These are phyloP conservation scores for Ginglymostoma cirratum DNA, from an alignment of 2,113 vertebrate genomes.

Conservation along the genomic window DNA sequence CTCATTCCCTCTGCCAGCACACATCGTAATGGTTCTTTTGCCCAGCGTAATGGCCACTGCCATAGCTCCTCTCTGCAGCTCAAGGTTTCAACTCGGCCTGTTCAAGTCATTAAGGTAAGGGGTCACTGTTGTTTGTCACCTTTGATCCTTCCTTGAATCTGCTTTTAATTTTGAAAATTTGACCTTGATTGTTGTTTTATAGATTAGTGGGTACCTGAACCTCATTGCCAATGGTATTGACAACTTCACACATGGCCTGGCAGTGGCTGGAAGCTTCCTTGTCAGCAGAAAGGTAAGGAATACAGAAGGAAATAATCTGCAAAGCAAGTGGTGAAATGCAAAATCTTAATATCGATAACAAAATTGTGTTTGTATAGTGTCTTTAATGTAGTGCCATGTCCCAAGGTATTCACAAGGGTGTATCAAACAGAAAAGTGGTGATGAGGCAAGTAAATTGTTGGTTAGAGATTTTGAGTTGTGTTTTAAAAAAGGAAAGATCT, in stretches of 20 bases:
- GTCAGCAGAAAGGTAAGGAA: constrained; percentile 90
- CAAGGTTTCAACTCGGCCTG: background rate
- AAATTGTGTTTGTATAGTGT: no score
- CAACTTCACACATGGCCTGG: constrained; percentile 94
- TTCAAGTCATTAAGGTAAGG: constrained; percentile 20
- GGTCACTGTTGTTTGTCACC: background rate
- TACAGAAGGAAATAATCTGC: background rate
- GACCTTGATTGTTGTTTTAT: constrained; percentile 25
- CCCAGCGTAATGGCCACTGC: background rate
- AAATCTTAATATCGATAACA: background rate
- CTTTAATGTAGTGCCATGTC: no score
- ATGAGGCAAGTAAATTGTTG: no score
- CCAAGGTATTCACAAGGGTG: no score
- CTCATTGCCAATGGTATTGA: constrained; percentile 94
- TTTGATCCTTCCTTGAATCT: background rate
- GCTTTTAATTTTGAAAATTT: background rate
- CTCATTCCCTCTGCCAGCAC: background rate
- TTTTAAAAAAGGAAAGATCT: no score
- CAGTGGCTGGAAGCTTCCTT: constrained; percentile 89
- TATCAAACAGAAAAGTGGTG: no score
- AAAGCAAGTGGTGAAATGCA: background rate
- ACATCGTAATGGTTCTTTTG: background rate
- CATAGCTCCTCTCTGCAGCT: background rate
- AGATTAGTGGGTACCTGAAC: constrained; percentile 95
- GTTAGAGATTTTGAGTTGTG: no score